Evolutionary conservation across 1,140 invertebrate genomes (phyloP).

Genomic region (Microplitis mediator): DNA sequence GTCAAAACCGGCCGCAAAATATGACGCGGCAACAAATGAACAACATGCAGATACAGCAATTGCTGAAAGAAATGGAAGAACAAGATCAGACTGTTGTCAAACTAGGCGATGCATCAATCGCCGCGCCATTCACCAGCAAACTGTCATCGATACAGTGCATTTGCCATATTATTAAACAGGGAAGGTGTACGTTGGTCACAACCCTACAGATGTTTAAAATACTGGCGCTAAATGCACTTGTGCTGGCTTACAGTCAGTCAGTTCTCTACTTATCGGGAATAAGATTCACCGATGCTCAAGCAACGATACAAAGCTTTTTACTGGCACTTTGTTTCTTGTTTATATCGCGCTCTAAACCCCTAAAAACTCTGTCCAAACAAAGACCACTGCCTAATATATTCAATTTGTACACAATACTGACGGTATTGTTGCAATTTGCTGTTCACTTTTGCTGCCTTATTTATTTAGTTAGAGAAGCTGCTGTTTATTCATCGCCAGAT

Average conservation of each 20-base stretch:
- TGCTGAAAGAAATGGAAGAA: constrained; percentile 92
- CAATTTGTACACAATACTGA: constrained; percentile 95
- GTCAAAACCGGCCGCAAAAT: constrained; percentile 40
- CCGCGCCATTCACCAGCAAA: constrained; percentile 98
- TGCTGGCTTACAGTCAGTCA: constrained; percentile 97
- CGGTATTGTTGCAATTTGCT: constrained; percentile 93
- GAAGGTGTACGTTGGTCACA: constrained; percentile 96
- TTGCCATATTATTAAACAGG: constrained; percentile 99
- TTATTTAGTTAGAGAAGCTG: constrained; percentile 85
- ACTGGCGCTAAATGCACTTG: constrained; percentile 96
- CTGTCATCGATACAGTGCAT: constrained; percentile 96
- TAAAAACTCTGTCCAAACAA: constrained; percentile 91
- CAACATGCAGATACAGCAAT: constrained; percentile 70
- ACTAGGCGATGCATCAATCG: constrained; percentile 97
- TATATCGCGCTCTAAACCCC: constrained; percentile 97
- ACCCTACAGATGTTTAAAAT: constrained; percentile 99
- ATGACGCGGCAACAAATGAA: constrained; percentile 50
- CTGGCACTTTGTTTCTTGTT: constrained; percentile 97
- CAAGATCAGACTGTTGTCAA: constrained; percentile 90
- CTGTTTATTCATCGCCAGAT: constrained; percentile 66
- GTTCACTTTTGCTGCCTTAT: constrained; percentile 94
- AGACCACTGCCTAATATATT: constrained; percentile 98
- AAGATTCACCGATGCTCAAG: constrained; percentile 97
- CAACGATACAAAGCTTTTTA: constrained; percentile 92
- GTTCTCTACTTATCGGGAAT: constrained; percentile 98